Base-by-base conservation (phyloP, 2,113 vertebrate species). In the western clawed frog (Xenopus tropicalis) region DNA sequence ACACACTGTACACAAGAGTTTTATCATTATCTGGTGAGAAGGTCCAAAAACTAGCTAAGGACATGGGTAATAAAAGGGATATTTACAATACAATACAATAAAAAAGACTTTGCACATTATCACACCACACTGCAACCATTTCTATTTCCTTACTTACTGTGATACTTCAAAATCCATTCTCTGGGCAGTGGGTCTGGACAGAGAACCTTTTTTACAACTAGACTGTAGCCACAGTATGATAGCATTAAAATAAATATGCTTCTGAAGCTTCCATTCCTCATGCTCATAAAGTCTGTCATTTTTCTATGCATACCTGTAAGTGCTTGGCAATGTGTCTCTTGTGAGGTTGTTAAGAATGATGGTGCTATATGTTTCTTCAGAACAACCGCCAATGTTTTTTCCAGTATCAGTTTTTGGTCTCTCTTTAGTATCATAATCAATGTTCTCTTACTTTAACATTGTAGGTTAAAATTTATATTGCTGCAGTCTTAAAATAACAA, bases 231-330 rank as follows among this genome's bases (percentile, higher is more conserved):
- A 20, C 25, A 16, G 37, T 64, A 21, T 64, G 11, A 8, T 70
- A 7, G 11, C 52, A 59, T 25, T 57, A 59, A 59, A 66, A 66
- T 74, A 44, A 74, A 74, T 59, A 43, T 52, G 61, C 13, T 59
- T 69, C 13, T 68, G 22, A 37, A 54, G 52, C 7, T 16, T 66
- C 17, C 21, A 25, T 74, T 59, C 24, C 23, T 62, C 7, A 23
- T 23, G 24, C 23, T 61, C 11, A 37, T 43, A 48, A 74, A 74
- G 42, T n/a, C n/a, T 22, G 11, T 46, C 71, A 23, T 37, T 67
- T 74, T 58, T 48, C 21, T 61, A 16, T 19, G 59, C 24, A 66
- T 37, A 19, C n/a, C 24, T 29, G 24, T 46, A 51, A 46, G 24
- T 42, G 43, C 64, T 46, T 54, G 43, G 17, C 37, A 58, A 68